Evolutionary conservation across 2,888 invertebrate species (phyloP).

Genomic region (Lepidochrysops patricia): DNA sequence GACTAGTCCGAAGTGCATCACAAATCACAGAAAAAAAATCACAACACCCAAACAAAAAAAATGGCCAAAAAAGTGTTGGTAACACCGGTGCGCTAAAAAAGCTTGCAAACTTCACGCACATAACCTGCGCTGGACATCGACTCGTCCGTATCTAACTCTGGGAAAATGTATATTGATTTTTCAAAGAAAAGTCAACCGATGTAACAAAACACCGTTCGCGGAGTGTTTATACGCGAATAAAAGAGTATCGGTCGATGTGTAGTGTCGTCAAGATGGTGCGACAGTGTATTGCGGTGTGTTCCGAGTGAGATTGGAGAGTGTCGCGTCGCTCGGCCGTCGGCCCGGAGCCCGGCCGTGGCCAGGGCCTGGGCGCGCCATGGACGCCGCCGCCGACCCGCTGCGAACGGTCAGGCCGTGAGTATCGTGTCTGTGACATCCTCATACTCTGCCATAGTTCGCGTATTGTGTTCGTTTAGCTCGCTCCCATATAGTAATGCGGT

Average conservation of each 20-base stretch:
- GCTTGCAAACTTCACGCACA: constrained; percentile 76
- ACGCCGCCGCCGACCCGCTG: constrained; percentile 70
- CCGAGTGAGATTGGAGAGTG: constrained; percentile 69
- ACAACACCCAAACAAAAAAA: constrained; percentile 72
- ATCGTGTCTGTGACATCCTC: constrained; percentile 34
- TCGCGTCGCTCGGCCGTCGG: constrained; percentile 68
- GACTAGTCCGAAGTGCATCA: constrained; percentile 52
- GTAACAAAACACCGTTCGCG: constrained; percentile 74
- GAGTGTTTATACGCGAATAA: constrained; percentile 70
- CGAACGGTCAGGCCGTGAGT: constrained; percentile 73
- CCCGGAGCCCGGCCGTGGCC: constrained; percentile 70
- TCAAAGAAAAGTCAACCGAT: constrained; percentile 75
- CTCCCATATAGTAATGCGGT: constrained; percentile 39
- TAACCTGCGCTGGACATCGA: constrained; percentile 77
- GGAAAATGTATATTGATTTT: constrained; percentile 77
- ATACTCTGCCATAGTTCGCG: constrained; percentile 33
- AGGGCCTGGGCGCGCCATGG: constrained; percentile 70
- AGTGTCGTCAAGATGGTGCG: constrained; percentile 71
- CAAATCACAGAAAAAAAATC: constrained; percentile 71
- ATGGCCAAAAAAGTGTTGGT: constrained; percentile 74
- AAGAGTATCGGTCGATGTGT: constrained; percentile 67
- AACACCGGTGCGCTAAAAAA: constrained; percentile 76
- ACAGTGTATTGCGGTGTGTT: constrained; percentile 67
- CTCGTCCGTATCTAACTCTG: constrained; percentile 73
- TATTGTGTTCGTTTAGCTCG: constrained; percentile 38